Base-by-base conservation (phyloP, 2,888 invertebrate genomes). In the Apamea sordens region DNA sequence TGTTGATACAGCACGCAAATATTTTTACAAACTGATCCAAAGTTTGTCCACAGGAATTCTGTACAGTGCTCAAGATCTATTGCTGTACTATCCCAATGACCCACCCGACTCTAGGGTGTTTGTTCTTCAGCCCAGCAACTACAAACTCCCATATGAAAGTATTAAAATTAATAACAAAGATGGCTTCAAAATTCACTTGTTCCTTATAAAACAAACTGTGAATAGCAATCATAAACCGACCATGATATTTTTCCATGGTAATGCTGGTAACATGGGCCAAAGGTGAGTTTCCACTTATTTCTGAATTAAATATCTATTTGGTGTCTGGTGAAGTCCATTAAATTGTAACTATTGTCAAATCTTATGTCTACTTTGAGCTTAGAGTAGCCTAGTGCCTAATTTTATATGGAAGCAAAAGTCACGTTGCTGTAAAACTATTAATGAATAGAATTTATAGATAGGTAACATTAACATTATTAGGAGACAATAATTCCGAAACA, bases 191-290 rank as follows among this genome's bases (percentile, higher is more conserved):
- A 96, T 99, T 73, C 98, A 99, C 90, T 98, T 98, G 94, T 99
- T 98, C 93, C 98, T 98, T 91, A 98, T 99, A 83, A 97, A 98
- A 90, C 99, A 99, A 93, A 96, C 97, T 2, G 97, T 97, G 69
- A 97, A 97, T 84, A 97, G 97, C 88, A 97, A 97, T 87, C 97
- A 97, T 90, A 98, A 97, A 75, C 98, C 99, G 0, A 99, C 99
- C 18, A 97, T 99, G 92, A 96, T 99, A 73, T 99, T 98, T 95
- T 98, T 99, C 86, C 99, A 99, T 97, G 99, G 99, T 11, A 99
- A 99, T 97, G 99, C 99, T 75, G 99, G 99, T 24, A 99, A 99
- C 93, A 99, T 99, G 97, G 99, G 99, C 0, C 99, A 99, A 93
- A 98, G 98, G 98, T 98, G 85, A 90, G 90, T 53, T 59, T 83